phyloP scores from a whole-genome alignment of 2,797 vertebrate genomes.

The Cygnus olor region DNA sequence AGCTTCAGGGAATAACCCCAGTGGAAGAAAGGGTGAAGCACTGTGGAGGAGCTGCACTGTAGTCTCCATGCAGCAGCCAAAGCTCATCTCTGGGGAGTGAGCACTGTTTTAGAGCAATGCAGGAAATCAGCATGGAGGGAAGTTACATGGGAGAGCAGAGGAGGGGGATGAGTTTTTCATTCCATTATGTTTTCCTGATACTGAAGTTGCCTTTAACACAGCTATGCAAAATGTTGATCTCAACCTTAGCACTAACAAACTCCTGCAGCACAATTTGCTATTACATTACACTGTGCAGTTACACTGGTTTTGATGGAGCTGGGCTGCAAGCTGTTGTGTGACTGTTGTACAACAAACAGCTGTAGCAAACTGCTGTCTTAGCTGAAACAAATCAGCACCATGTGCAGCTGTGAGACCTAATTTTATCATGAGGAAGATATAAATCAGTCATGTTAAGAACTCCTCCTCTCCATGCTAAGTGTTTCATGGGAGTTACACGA shows the following conservation, averaged over 20 bases:
- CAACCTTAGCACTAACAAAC: no score
- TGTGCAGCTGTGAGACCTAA: fast-evolving
- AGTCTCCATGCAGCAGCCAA: neutral
- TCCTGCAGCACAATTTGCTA: no score
- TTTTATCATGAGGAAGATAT: neutral
- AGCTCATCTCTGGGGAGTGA: neutral
- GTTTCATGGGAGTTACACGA: neutral
- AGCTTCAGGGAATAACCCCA: neutral
- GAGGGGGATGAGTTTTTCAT: neutral
- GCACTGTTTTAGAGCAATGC: fast-evolving
- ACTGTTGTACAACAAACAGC: neutral
- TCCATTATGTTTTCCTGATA: fast-evolving
- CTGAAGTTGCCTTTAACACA: neutral
- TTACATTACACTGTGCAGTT: fast-evolving
- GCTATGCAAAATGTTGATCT: fast-evolving
- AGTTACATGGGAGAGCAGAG: neutral
- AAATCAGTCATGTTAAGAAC: neutral
- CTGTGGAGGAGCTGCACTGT: neutral
- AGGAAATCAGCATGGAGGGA: neutral
- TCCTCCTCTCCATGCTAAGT: neutral
- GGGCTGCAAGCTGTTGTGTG: neutral
- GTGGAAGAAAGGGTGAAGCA: neutral
- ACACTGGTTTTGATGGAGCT: neutral
- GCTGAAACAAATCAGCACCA: neutral
- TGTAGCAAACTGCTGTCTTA: neutral